Evolutionary conservation across 2,113 vertebrate species (phyloP), one percentile per base, ranked within the genome.

Genomic region (Lepisosteus osseus): DNA sequence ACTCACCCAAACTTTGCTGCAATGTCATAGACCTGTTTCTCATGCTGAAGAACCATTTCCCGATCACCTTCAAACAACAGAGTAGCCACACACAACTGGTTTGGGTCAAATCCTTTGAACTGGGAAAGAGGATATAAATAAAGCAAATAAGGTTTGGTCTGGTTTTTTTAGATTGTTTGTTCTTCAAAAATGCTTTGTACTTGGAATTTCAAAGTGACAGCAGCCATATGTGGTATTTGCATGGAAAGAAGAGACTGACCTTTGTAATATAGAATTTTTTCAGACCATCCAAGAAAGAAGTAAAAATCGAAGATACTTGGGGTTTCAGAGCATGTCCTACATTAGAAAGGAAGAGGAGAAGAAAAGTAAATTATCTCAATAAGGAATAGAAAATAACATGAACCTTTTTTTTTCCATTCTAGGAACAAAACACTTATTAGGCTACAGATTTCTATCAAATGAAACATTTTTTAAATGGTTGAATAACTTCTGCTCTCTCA

Each of bases 221-320:
- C 29, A 1, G 29, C 29, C 29, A 29, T 29, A 29, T 59, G 12
- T 6, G 71, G 13, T 4, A 72, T 12, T 42, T 14, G 15, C n/a
- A 11, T 54, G 5, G n/a, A 3, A 29, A 69, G 6, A 17, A 8
- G 11, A 59, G 69, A 64, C n/a, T 80, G 94, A 99, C 97, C 96
- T 99, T 99, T 72, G 97, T 99, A 86, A 99, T 97, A 91, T 99
- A 99, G 90, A 99, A 96, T 79, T 94, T 99, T 91, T 99, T 99
- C 89, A 99, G 82, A 64, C 97, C 97, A 69, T 99, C 96, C 89
- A 99, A 84, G 93, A 99, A 97, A 7, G 96, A 98, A 13, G 97
- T 99, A 91, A 99, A 99, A 85, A 98, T 94, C 72, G 97, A 99
- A 76, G 97, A 95, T 85, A 98, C 97, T 92, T 98, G 97, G 87